These are phyloP conservation scores for Ophiothrix spiculata DNA, from an alignment of 35 echinoderm and acorn worm species.

Conservation along the genomic window DNA sequence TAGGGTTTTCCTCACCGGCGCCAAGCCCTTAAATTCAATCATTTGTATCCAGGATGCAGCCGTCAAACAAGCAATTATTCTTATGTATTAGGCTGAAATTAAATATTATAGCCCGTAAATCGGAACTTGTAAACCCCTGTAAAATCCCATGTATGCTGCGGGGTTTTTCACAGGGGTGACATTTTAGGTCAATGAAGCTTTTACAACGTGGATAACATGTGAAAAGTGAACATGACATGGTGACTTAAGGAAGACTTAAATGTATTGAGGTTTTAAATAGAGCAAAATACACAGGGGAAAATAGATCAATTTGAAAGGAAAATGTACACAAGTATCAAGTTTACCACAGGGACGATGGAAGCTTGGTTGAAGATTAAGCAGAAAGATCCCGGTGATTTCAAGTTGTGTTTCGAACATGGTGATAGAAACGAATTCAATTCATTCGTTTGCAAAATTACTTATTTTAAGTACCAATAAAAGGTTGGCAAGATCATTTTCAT, in stretches of 20 bases:
- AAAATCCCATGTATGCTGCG: background rate
- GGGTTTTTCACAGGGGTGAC: background rate
- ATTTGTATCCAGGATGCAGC: background rate
- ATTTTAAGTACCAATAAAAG: no score
- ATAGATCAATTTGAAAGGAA: background rate
- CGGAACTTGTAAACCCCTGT: conserved; percentile 11
- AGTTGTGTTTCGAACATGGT: no score
- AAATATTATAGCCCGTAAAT: conserved; percentile 2
- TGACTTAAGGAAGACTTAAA: background rate
- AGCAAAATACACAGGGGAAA: background rate
- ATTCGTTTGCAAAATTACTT: no score
- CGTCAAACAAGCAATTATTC: background rate
- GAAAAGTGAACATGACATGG: background rate
- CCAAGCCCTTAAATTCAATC: conserved; percentile 4
- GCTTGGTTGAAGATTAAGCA: no score
- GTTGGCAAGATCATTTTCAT: no score
- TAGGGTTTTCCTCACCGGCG: background rate
- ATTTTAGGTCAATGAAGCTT: background rate
- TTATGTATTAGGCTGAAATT: background rate
- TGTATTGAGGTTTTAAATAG: background rate
- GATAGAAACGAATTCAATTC: no score
- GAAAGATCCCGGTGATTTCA: no score
- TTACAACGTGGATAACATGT: background rate
- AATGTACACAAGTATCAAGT: no score
- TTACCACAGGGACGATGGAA: no score